Evolutionary conservation across 2,797 vertebrate genomes (phyloP).

Genomic region (Pangasius krempfi): DNA sequence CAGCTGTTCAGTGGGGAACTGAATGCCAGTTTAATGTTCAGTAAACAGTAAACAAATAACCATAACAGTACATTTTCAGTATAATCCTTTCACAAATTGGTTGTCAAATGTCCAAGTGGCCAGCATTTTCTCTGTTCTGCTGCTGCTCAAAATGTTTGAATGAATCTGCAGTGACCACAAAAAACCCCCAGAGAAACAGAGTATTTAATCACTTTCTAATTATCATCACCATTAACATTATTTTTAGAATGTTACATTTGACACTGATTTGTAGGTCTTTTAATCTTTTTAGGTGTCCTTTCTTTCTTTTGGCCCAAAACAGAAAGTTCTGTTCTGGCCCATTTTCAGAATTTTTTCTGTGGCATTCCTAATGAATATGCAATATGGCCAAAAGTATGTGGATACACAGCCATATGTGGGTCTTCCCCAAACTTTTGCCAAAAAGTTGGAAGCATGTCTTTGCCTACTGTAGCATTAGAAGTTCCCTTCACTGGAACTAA

Average conservation of each 20-base stretch:
- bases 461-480: neutral
- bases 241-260: neutral
- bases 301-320: neutral
- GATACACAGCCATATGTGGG: neutral
- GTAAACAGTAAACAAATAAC: neutral
- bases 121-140: neutral
- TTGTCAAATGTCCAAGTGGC: neutral
- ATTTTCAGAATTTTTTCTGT: neutral
- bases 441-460: neutral
- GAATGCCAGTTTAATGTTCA: neutral
- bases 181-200: too few species aligned
- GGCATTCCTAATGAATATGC: neutral
- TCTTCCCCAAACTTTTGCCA: neutral
- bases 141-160: neutral
- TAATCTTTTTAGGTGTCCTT: neutral
- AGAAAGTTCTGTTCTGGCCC: neutral
- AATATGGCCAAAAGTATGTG: neutral
- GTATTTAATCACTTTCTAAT: neutral
- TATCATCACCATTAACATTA: too few species aligned
- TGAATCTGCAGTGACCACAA: neutral
- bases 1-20: neutral
- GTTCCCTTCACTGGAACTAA: neutral
- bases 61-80: neutral
- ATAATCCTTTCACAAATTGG: neutral
- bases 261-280: neutral